Evolutionary conservation across 2,797 vertebrate genomes (phyloP), one percentile per base, ranked within the genome.

Genomic region (Loriculus beryllinus): DNA sequence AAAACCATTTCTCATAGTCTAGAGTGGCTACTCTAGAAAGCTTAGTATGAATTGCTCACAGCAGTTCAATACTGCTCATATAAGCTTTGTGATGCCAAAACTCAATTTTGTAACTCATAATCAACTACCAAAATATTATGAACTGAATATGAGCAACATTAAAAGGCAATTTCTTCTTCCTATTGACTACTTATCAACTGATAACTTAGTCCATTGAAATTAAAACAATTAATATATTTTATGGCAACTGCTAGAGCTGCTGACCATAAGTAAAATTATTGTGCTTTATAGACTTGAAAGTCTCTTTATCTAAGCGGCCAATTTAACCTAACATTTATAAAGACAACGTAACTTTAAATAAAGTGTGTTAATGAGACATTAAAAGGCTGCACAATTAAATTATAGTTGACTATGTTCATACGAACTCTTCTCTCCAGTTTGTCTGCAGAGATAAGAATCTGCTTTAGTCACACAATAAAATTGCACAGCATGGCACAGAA

Each of bases 161-260:
- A 97, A 96, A 97, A 96, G 56, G 57, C 92, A 91, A 96, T 97
- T 95, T 97, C 91, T 96, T 86, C 92, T 91, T 85, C 84, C 74
- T 96, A 90, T 84, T 88, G 82, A 91, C 95, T 96, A 80, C 75
- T 97, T 96, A 96, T 91, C 90, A 97, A 92, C 59, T 87, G 76
- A 96, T 70, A 96, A 78, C 76, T 95, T 89, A 87, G 80, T 78
- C 82, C 51, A 95, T 70, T 92, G 78, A 97, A 97, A 91, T 96
- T 69, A 95, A 97, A 97, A 96, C 82, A 86, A 96, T 83, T 76
- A 89, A 51, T 92, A 75, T 92, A 84, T 69, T 92, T 95, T 92
- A 94, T 77, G 48, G 65, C 84, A 74, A 95, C n/a, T 37, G 57
- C 69, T 90, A 92, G 97, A 95, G 92, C 81, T 65, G 90, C 63